Conservation (phyloP, 1,140 invertebrate genomes). For the Centruroides sculpturatus region DNA sequence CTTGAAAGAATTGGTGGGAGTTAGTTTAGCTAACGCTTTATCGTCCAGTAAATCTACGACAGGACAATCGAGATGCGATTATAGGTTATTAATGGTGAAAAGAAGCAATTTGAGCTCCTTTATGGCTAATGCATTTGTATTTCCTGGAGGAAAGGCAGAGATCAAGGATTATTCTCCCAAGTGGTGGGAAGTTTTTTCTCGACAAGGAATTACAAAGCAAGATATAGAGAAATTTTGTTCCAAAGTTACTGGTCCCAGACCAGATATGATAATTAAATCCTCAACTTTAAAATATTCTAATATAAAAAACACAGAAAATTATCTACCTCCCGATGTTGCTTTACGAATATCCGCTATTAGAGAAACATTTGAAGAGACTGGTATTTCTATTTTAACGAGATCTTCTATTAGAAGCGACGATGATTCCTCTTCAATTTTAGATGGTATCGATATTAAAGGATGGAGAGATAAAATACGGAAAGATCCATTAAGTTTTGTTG, state of each 20-base stretch:
- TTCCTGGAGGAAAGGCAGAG: slow-evolving; percentile 63
- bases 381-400: slow-evolving; percentile 52
- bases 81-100: slow-evolving; percentile 46
- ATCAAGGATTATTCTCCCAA: slow-evolving; percentile 45
- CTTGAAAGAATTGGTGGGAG: slow-evolving; percentile 14
- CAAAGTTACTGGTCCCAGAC: slow-evolving; percentile 8
- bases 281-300: slow-evolving; percentile 2
- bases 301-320: slow-evolving; percentile 6
- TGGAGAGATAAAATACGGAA: slow-evolving; percentile 56
- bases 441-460: slow-evolving; percentile 32
- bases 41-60: background rate
- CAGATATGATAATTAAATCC: slow-evolving; percentile 15
- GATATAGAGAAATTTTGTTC: background rate
- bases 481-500: slow-evolving; percentile 51
- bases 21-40: slow-evolving; percentile 7
- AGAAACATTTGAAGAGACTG: slow-evolving; percentile 82
- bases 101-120: slow-evolving; percentile 42
- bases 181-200: slow-evolving; percentile 51
- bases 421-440: background rate
- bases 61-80: slow-evolving; percentile 18
- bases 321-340: slow-evolving; percentile 46
- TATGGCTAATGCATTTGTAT: slow-evolving; percentile 57
- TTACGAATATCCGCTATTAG: slow-evolving; percentile 67
- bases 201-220: slow-evolving; percentile 14
- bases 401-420: background rate